phyloP scores from a whole-genome alignment of 2,888 invertebrate genomes.

The Darwinula stevensoni region DNA sequence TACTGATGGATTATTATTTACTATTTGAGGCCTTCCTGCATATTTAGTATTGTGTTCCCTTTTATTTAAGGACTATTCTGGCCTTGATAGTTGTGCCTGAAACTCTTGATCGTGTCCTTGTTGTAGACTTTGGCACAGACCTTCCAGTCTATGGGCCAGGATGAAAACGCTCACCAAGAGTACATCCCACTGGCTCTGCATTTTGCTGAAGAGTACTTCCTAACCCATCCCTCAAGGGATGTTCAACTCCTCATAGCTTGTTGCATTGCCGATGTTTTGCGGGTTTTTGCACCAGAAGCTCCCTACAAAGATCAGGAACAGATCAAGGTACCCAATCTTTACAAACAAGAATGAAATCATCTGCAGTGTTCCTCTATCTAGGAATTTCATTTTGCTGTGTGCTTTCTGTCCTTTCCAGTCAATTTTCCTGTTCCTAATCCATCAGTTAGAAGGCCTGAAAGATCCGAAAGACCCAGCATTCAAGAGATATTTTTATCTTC shows the following conservation, averaged over 20 bases:
- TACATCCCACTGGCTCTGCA: conserved; percentile 73
- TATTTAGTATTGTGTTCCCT: too few species aligned
- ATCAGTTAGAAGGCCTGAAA: conserved; percentile 66
- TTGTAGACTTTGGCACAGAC: conserved; percentile 48
- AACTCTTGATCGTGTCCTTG: too few species aligned
- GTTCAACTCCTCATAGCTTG: conserved; percentile 83
- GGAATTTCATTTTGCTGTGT: neutral
- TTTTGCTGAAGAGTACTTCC: conserved; percentile 69
- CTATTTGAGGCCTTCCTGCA: too few species aligned
- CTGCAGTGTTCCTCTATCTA: neutral
- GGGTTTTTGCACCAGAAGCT: conserved; percentile 90
- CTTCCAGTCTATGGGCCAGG: conserved; percentile 73
- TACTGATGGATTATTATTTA: too few species aligned
- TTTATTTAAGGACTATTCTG: too few species aligned
- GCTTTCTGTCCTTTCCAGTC: conserved; percentile 22
- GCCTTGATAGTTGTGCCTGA: neutral
- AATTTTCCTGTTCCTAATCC: conserved; percentile 77
- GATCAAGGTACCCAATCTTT: conserved; percentile 26
- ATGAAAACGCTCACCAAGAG: conserved; percentile 72
- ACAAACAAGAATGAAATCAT: too few species aligned
- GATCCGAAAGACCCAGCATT: conserved; percentile 93
- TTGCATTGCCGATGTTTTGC: conserved; percentile 82
- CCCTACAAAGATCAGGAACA: conserved; percentile 88
- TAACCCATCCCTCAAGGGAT: conserved; percentile 63
- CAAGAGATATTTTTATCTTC: conserved; percentile 81